These are phyloP conservation scores for Otus sunia DNA, from an alignment of 2,113 vertebrate genomes.

Conservation along the genomic window DNA sequence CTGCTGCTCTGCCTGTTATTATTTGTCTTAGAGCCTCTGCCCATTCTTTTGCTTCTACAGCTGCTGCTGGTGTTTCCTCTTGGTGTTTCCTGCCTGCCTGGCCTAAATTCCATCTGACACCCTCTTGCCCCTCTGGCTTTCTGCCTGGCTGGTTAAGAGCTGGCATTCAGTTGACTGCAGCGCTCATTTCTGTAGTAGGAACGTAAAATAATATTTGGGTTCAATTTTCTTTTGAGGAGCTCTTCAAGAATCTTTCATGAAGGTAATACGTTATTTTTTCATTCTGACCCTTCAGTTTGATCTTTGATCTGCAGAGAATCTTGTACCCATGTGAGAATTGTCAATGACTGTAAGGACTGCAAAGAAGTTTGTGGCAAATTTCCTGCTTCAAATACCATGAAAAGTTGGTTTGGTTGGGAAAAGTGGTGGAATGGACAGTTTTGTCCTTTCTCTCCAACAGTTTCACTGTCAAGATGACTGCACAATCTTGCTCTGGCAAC, in stretches of 20 bases:
- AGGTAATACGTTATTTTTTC: slow-evolving; percentile 23
- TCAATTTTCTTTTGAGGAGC: slow-evolving; percentile 19
- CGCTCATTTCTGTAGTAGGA: neutral
- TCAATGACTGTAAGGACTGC: neutral
- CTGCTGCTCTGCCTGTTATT: slow-evolving; percentile 54
- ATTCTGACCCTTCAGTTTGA: neutral
- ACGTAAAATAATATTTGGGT: slow-evolving; percentile 58
- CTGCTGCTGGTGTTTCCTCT: slow-evolving; percentile 66
- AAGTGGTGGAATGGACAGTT: neutral
- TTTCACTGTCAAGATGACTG: neutral
- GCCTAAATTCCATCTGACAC: slow-evolving; percentile 55
- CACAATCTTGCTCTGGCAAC: neutral
- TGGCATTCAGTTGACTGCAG: slow-evolving; percentile 36
- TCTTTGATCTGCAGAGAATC: neutral
- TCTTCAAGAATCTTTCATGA: neutral
- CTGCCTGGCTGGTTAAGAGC: slow-evolving; percentile 43
- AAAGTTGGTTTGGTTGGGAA: neutral
- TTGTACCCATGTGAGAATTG: neutral
- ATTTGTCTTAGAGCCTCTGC: slow-evolving; percentile 61
- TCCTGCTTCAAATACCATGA: neutral
- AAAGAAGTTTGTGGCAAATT: neutral
- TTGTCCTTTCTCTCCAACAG: neutral
- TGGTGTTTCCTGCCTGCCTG: slow-evolving; percentile 58
- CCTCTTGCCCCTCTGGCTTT: slow-evolving; percentile 41
- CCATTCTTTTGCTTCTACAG: slow-evolving; percentile 66